These are phyloP conservation scores for Artibeus jamaicensis DNA, from an alignment of 2,797 vertebrate species.

Conservation along the genomic window DNA sequence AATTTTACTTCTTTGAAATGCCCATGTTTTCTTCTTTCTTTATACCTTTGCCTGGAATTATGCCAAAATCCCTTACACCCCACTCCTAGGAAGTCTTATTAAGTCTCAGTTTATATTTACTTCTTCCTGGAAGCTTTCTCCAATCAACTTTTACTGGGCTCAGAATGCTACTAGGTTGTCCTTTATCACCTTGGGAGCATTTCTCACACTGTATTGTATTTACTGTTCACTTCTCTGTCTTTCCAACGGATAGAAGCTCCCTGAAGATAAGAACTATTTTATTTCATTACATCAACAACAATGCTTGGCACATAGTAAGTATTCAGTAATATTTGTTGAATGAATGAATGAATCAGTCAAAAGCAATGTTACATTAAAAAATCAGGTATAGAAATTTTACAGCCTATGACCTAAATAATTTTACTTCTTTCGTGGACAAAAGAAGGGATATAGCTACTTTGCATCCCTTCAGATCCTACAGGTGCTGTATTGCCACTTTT, in stretches of 20 bases:
- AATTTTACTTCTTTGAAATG: constrained; percentile 13
- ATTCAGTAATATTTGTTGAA: background rate
- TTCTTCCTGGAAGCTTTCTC: background rate
- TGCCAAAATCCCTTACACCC: background rate
- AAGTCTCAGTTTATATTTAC: background rate
- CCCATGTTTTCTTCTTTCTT: background rate
- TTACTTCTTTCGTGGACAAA: background rate
- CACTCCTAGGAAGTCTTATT: background rate
- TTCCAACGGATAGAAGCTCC: background rate
- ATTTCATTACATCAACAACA: background rate
- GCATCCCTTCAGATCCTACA: background rate
- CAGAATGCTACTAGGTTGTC: background rate
- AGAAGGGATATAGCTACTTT: background rate
- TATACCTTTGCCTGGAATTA: background rate
- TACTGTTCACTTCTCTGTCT: background rate
- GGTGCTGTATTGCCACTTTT: background rate
- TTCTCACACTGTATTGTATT: background rate
- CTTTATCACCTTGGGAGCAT: background rate
- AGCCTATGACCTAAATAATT: background rate
- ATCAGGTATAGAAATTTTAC: constrained; percentile 7
- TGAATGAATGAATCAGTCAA: background rate
- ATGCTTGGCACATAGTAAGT: background rate
- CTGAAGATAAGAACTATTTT: constrained; percentile 8
- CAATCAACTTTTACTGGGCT: background rate
- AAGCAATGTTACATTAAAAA: constrained; percentile 29